Evolutionary conservation across 2,888 invertebrate species (phyloP), one percentile per base, ranked within the genome.

Genomic region (Drosophila basisetae): DNA sequence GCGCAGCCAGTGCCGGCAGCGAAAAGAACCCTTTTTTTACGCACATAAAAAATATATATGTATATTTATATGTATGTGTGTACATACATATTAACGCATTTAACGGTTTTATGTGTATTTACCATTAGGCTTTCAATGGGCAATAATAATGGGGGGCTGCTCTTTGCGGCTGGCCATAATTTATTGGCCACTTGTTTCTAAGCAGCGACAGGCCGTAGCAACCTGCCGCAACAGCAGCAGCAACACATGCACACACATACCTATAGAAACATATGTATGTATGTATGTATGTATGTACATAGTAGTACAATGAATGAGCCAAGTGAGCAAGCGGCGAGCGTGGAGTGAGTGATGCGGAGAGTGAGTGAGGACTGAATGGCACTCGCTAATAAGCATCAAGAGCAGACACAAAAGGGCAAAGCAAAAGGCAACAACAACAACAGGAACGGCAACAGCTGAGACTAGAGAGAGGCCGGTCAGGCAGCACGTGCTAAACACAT

Each of bases 101-200:
- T 80, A 82, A 85, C 85, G 85, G 85, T 71, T 83, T 81, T 84
- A 88, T 85, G 83, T 78, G 89, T 90, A 90, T 85, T 90, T 90
- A 83, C 83, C 90, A 85, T 88, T 78, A 80, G 75, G 83, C 83
- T 74, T 80, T 78, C 90, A 85, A 82, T 82, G 90, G 88, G 83
- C 85, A 80, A 85, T 84, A 90, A 84, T 88, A 90, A 90, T 90
- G 89, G 67, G 74, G 77, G 81, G 69, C 80, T 63, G 67, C 77
- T 79, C 76, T 75, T 74, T 84, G 79, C 56, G 85, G 81, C 76
- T 80, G 83, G 68, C 81, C 89, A 89, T 90, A 86, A 86, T 86
- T 86, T 86, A 86, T 86, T 86, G 90, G 90, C 86, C 90, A 86
- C 89, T 86, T 86, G 86, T 86, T 90, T 75, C 87, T 89, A 89